These are phyloP conservation scores for Bombus breviceps DNA, from an alignment of 1,140 invertebrate species.

Conservation along the genomic window DNA sequence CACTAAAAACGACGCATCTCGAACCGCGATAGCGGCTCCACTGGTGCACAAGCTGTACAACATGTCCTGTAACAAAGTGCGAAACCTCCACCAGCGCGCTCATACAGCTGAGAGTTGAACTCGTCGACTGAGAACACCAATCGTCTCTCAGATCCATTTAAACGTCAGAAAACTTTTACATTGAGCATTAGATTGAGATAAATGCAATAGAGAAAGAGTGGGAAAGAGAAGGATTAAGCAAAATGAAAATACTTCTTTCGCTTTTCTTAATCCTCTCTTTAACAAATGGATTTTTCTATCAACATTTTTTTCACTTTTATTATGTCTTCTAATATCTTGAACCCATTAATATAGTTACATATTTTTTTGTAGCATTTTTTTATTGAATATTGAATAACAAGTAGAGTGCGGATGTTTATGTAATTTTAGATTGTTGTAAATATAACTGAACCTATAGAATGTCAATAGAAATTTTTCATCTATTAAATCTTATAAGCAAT, in stretches of 20 bases:
- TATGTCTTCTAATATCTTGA: not conserved
- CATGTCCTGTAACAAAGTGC: not conserved
- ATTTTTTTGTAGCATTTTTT: no score
- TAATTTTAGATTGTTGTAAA: no score
- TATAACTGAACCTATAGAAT: no score
- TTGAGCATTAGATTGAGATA: not conserved
- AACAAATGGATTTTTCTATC: not conserved
- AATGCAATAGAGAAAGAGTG: no score
- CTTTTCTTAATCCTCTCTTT: not conserved
- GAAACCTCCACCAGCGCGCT: conserved; percentile 13
- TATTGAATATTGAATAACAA: no score
- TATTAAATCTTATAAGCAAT: no score
- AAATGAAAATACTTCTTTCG: not conserved
- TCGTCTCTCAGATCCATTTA: not conserved
- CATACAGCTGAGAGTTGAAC: conserved; percentile 13
- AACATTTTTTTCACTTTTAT: not conserved
- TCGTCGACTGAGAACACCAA: not conserved
- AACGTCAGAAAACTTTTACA: conserved; percentile 1
- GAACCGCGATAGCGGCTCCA: conserved; percentile 40
- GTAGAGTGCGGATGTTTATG: no score
- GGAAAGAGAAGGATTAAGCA: not conserved
- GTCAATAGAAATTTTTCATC: no score
- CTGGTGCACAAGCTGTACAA: conserved; percentile 23
- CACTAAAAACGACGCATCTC: conserved; percentile 12
- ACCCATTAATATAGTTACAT: not conserved